A percentile compares a stretch with the other conserved stretches of the same genome.
phyloP scores from a whole-genome alignment of 1,140 invertebrate genomes.

The Phocides pigmalion region DNA sequence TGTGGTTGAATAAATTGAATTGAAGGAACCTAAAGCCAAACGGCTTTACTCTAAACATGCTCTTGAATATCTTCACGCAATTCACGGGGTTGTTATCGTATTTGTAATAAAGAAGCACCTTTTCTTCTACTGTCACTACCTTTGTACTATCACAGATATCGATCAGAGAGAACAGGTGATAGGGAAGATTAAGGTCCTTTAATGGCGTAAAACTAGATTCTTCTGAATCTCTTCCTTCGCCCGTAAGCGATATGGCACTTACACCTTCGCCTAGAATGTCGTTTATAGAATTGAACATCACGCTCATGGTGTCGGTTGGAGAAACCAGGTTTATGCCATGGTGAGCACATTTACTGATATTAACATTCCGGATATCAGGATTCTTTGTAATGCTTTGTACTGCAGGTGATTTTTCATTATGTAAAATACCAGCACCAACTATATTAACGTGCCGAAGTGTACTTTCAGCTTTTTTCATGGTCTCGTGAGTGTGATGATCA shows the following conservation, averaged over 20 bases:
- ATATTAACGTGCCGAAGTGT: slow-evolving; percentile 93
- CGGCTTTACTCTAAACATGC: slow-evolving; percentile 91
- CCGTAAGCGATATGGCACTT: slow-evolving; percentile 94
- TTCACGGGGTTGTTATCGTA: slow-evolving; percentile 98
- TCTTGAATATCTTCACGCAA: slow-evolving; percentile 98
- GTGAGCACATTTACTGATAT: slow-evolving; percentile 92
- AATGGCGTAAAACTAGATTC: slow-evolving; percentile 94
- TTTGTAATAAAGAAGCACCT: slow-evolving; percentile 97
- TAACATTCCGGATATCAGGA: slow-evolving; percentile 92
- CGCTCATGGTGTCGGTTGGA: slow-evolving; percentile 90
- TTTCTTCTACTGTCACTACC: slow-evolving; percentile 94
- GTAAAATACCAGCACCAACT: slow-evolving; percentile 97
- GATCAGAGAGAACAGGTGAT: slow-evolving; percentile 96
- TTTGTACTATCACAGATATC: slow-evolving; percentile 98
- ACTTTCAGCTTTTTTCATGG: slow-evolving; percentile 88
- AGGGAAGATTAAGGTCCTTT: slow-evolving; percentile 94
- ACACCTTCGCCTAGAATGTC: slow-evolving; percentile 95
- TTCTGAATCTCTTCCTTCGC: slow-evolving; percentile 94
- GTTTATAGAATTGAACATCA: slow-evolving; percentile 89
- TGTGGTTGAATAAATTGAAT: slow-evolving; percentile 97
- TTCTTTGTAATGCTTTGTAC: slow-evolving; percentile 94
- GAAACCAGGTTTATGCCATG: slow-evolving; percentile 97
- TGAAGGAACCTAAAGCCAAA: slow-evolving; percentile 96
- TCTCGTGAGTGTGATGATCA: slow-evolving; percentile 90
- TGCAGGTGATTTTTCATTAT: slow-evolving; percentile 97